Percentiles rank a stretch among this genome's conserved stretches.
Evolutionary conservation across 2,888 invertebrate genomes (phyloP).

Genomic region (Pollenia angustigena): DNA sequence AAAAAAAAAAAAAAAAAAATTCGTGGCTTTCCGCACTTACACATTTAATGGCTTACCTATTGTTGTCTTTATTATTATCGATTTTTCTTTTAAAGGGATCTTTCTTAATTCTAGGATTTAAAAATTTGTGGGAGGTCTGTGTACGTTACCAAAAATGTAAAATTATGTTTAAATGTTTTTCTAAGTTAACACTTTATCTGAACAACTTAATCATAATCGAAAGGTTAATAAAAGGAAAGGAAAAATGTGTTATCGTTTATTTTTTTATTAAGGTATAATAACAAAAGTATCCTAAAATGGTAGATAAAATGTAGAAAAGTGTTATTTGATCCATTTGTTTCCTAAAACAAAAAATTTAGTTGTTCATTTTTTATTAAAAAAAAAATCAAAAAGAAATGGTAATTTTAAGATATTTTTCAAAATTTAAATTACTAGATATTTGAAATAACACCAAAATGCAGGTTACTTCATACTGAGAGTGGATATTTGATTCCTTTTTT

Average conservation of each 20-base stretch:
- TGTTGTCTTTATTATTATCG: constrained; percentile 23
- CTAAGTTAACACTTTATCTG: constrained; percentile 70
- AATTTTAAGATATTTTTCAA: neutral
- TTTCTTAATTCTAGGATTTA: constrained; percentile 6
- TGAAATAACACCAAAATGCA: too few species aligned
- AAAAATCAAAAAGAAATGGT: neutral
- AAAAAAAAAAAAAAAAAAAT: constrained; percentile 5
- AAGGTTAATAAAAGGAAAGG: constrained; percentile 16
- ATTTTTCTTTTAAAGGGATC: constrained; percentile 48
- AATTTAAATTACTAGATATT: too few species aligned
- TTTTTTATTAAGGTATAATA: neutral
- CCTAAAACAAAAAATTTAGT: neutral
- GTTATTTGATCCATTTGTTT: constrained; percentile 32
- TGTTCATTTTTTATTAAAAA: too few species aligned
- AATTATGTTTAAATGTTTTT: constrained; percentile 57
- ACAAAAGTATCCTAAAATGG: neutral
- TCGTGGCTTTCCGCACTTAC: constrained; percentile 35
- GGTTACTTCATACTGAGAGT: too few species aligned
- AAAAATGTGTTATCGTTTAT: neutral
- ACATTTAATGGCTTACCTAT: constrained; percentile 19
- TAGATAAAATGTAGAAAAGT: too few species aligned
- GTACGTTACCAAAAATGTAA: constrained; percentile 39
- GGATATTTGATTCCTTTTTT: too few species aligned
- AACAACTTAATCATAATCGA: constrained; percentile 65
- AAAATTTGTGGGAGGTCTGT: constrained; percentile 63